Evolutionary conservation across 2,113 vertebrate species (phyloP).

Genomic region (Gymnarchus niloticus): DNA sequence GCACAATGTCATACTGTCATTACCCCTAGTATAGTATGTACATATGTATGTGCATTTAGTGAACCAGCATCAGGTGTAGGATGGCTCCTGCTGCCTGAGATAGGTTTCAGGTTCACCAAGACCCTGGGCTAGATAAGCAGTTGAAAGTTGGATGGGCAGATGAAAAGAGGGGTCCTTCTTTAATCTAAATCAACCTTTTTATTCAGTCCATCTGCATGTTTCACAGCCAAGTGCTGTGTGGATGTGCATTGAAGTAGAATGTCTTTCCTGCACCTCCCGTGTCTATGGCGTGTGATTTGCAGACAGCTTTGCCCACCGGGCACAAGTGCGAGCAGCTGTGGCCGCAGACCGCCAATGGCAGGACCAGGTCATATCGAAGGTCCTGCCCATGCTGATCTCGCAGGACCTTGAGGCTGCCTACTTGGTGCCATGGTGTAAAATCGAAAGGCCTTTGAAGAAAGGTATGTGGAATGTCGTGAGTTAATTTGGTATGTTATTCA

Average conservation of each 20-base stretch:
- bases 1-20: background rate
- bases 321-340: slow-evolving; percentile 67
- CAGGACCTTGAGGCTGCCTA: slow-evolving; percentile 79
- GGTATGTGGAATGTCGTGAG: slow-evolving; percentile 58
- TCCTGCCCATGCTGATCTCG: slow-evolving; percentile 62
- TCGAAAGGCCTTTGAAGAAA: slow-evolving; percentile 68
- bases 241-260: background rate
- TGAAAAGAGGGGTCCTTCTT: background rate
- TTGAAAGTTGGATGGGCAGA: background rate
- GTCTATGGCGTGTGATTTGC: slow-evolving; percentile 20
- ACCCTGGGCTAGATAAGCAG: background rate
- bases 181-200: background rate
- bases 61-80: no score
- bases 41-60: no score
- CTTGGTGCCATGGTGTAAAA: slow-evolving; percentile 79
- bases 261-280: background rate
- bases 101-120: background rate
- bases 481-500: background rate
- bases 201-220: background rate
- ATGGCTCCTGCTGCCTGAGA: background rate
- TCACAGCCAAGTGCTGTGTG: background rate
- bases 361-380: slow-evolving; percentile 66
- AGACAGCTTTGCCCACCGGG: slow-evolving; percentile 80
- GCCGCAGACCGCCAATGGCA: slow-evolving; percentile 75
- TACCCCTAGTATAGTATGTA: no score